phyloP scores from a whole-genome alignment of 2,797 vertebrate genomes.

The Rhinogobio ventralis region DNA sequence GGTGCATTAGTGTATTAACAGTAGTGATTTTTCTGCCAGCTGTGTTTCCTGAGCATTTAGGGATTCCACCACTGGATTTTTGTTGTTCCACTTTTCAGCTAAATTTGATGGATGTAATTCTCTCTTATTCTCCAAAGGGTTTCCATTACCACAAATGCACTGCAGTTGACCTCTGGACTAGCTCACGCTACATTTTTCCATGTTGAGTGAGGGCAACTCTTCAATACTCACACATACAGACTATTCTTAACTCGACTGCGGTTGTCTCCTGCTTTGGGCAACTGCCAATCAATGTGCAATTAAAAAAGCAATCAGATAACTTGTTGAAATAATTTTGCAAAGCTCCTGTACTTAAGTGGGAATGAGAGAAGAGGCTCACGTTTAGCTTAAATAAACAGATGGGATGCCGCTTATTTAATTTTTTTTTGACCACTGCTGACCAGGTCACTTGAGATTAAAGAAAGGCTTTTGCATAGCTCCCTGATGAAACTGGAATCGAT shows the following conservation, averaged over 20 bases:
- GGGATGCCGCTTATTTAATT: neutral
- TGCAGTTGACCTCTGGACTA: conserved; percentile 4
- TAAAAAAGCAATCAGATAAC: conserved; percentile 36
- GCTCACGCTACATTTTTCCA: conserved; percentile 18
- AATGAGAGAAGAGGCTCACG: neutral
- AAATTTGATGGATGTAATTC: conserved; percentile 28
- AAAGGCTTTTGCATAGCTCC: conserved; percentile 9
- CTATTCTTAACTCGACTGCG: neutral
- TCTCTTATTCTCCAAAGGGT: neutral
- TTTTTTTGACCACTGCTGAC: neutral
- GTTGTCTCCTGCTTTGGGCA: conserved; percentile 23
- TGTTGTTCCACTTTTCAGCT: neutral
- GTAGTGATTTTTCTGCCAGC: conserved; percentile 19
- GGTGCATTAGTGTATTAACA: conserved; percentile 33
- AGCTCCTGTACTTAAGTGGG: neutral
- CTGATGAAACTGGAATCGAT: conserved; percentile 31
- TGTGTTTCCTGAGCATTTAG: conserved; percentile 31
- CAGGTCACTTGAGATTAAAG: conserved; percentile 6
- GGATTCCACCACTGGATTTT: conserved; percentile 8
- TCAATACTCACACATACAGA: neutral
- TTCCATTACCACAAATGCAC: conserved; percentile 12
- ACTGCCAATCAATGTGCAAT: conserved; percentile 50
- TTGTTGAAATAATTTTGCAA: neutral
- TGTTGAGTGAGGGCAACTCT: conserved; percentile 6
- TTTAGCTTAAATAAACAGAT: neutral